These are phyloP conservation scores for Pogonophryne albipinna DNA, from an alignment of 2,797 vertebrate genomes.

Conservation along the genomic window DNA sequence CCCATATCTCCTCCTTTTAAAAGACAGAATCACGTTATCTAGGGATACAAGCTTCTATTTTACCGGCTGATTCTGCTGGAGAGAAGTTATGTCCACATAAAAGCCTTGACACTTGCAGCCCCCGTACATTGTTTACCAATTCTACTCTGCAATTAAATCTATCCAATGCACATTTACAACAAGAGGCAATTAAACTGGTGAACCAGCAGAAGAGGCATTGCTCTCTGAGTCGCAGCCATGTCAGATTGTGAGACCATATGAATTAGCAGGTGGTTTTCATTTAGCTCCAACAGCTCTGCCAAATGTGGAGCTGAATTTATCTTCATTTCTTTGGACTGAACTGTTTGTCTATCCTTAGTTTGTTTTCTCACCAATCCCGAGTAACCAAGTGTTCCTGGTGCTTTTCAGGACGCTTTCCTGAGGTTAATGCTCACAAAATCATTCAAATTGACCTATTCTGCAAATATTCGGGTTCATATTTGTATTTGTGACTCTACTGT, in stretches of 20 bases:
- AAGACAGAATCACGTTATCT: constrained; percentile 44
- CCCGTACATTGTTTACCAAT: constrained; percentile 3
- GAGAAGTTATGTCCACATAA: constrained; percentile 26
- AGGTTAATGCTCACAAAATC: constrained; percentile 47
- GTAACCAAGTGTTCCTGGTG: constrained; percentile 32
- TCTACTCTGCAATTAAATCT: constrained; percentile 34
- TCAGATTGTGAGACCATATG: constrained; percentile 60
- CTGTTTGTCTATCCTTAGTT: constrained; percentile 15
- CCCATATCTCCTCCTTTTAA: constrained; percentile 46
- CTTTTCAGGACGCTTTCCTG: constrained; percentile 40
- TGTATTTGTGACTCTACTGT: too few relatives aligned
- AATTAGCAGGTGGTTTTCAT: constrained; percentile 71
- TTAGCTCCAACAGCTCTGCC: constrained; percentile 53
- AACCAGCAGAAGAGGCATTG: constrained; percentile 37
- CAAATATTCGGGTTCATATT: too few relatives aligned
- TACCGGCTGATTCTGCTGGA: constrained; percentile 29
- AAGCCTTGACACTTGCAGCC: constrained; percentile 9
- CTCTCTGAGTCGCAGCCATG: constrained; percentile 41
- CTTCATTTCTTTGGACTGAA: constrained; percentile 57
- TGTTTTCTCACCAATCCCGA: constrained; percentile 23
- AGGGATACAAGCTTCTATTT: constrained; percentile 35
- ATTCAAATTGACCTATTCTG: constrained; percentile 9
- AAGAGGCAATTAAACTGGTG: constrained; percentile 50
- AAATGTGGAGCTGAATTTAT: constrained; percentile 57
- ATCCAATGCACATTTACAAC: constrained; percentile 47